Conservation (phyloP, 2,797 vertebrate species). For the Heteromormyrus szaboi region DNA sequence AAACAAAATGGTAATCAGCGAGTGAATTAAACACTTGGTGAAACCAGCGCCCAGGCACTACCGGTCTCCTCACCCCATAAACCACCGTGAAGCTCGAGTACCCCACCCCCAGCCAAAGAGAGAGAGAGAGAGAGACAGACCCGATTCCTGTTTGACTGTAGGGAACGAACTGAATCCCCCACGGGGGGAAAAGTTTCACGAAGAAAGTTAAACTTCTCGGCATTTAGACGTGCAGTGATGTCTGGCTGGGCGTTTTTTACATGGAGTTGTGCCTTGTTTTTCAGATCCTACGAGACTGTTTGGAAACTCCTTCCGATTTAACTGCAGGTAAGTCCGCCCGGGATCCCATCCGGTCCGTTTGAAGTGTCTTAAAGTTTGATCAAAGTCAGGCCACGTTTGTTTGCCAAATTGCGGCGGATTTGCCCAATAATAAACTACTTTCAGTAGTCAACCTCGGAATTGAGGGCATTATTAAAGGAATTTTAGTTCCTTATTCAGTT, state of each 20-base stretch:
- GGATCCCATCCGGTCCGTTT: not conserved
- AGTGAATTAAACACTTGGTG: conserved; percentile 58
- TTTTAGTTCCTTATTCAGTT: not conserved
- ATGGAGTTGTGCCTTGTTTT: conserved; percentile 16
- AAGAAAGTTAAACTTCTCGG: conserved; percentile 16
- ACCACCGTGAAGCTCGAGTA: not conserved
- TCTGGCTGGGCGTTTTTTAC: not conserved
- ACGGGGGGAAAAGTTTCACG: conserved; percentile 15
- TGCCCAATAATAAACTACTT: not conserved
- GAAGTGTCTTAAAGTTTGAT: conserved; percentile 10
- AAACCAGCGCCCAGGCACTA: conserved; percentile 27
- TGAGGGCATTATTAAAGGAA: not conserved
- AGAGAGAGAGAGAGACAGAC: not conserved
- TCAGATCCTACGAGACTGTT: not conserved
- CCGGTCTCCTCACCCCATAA: conserved; percentile 20
- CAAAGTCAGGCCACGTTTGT: not conserved
- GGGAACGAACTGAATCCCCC: conserved; percentile 12
- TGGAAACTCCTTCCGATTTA: conserved; percentile 7
- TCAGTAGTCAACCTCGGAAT: not conserved
- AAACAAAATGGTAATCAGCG: conserved; percentile 74
- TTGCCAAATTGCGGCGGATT: not conserved
- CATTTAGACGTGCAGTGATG: conserved; percentile 11
- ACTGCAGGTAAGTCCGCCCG: conserved; percentile 9
- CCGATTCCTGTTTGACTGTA: conserved; percentile 15
- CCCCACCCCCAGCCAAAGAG: not conserved